Percentiles rank a stretch among this genome's conserved stretches.
phyloP scores from a whole-genome alignment of 2,888 invertebrate genomes.

The Phaedon cochleariae region DNA sequence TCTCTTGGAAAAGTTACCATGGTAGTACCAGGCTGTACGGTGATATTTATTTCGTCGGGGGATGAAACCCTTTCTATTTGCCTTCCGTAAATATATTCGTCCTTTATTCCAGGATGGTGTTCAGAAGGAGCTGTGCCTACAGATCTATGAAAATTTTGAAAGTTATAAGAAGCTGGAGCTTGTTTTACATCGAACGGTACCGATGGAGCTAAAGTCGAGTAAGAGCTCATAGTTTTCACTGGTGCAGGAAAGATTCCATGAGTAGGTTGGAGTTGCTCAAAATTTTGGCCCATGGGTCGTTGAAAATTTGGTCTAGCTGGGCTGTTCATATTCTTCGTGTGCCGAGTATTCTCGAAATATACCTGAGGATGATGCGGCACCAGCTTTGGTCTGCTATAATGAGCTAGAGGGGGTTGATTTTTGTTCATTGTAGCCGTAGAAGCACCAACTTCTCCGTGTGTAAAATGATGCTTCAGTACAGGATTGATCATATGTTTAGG shows the following conservation, averaged over 20 bases:
- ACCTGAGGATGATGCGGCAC: neutral
- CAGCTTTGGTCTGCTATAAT: neutral
- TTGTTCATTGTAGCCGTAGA: neutral
- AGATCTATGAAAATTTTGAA: too few relatives aligned
- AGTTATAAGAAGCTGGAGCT: neutral
- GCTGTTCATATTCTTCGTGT: too few relatives aligned
- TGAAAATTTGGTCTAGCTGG: too few relatives aligned
- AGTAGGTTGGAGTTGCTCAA: too few relatives aligned
- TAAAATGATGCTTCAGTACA: neutral
- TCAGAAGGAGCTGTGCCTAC: too few relatives aligned
- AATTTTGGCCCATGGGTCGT: too few relatives aligned
- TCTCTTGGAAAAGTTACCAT: slow-evolving; percentile 20
- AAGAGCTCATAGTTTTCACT: neutral
- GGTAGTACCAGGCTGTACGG: slow-evolving; percentile 24
- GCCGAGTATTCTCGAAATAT: too few relatives aligned
- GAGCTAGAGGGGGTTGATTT: neutral
- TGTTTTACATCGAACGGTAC: neutral
- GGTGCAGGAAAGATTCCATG: too few relatives aligned
- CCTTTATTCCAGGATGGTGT: too few relatives aligned
- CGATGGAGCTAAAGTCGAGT: neutral
- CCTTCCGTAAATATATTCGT: slow-evolving; percentile 18
- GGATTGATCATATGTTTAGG: neutral
- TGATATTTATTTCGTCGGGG: slow-evolving; percentile 30
- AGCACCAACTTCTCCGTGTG: neutral
- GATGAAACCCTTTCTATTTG: slow-evolving; percentile 25